Conservation (phyloP, 2,888 invertebrate genomes). For the Drosophila prolongata region DNA sequence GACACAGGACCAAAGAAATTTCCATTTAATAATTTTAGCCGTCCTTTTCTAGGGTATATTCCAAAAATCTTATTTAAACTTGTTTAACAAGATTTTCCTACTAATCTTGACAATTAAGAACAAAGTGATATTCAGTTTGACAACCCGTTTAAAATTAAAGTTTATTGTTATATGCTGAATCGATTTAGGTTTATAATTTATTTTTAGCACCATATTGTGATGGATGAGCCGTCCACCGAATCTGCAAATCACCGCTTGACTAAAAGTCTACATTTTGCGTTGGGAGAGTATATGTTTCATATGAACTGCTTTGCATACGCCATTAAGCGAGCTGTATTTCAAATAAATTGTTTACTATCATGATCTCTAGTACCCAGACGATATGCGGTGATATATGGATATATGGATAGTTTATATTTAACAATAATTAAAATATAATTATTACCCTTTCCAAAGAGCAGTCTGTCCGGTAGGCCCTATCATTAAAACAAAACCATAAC, state of each 20-base stretch:
- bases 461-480: too few species aligned
- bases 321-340: background rate
- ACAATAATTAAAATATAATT: too few species aligned
- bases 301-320: background rate
- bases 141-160: too few species aligned
- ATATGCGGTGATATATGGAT: too few species aligned
- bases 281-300: constrained; percentile 5
- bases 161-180: too few species aligned
- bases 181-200: background rate
- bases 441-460: too few species aligned
- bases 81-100: background rate
- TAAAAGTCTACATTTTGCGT: constrained; percentile 2
- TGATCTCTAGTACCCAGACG: too few species aligned
- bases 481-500: too few species aligned
- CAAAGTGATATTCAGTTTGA: too few species aligned
- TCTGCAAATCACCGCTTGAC: background rate
- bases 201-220: constrained; percentile 8
- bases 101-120: background rate
- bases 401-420: too few species aligned
- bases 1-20: constrained; percentile 42
- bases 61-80: constrained; percentile 9
- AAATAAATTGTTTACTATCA: background rate
- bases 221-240: background rate
- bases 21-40: constrained; percentile 39
- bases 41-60: constrained; percentile 6